Evolutionary conservation across 1,140 invertebrate genomes (phyloP).

Genomic region (Brachionus asplanchnoidis): DNA sequence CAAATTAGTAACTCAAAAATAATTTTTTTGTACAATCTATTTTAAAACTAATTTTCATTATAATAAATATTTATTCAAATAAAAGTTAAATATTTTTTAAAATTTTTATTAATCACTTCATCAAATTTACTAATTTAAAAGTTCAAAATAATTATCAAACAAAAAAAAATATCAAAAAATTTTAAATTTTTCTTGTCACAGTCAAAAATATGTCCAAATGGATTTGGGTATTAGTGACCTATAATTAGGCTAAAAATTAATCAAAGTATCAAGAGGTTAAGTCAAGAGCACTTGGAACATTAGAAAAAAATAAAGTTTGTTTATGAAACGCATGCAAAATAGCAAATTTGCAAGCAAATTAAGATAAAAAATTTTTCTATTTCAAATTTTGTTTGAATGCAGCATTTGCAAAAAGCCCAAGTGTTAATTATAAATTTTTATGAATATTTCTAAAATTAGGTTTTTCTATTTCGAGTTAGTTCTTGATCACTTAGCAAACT

Average conservation of each 20-base stretch:
- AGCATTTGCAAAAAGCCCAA: background rate
- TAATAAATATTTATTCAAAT: too few species aligned
- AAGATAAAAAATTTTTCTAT: background rate
- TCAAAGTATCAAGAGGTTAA: background rate
- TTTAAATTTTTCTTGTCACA: background rate
- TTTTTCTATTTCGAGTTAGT: background rate
- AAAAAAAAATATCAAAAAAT: too few species aligned
- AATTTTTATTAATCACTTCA: background rate
- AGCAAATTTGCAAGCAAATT: background rate
- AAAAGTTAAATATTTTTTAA: background rate
- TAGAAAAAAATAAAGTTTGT: background rate
- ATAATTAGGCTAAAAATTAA: background rate
- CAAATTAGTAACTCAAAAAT: background rate
- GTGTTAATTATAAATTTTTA: slow-evolving; percentile 6
- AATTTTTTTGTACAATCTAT: too few species aligned
- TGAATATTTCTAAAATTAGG: background rate
- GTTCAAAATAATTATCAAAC: too few species aligned
- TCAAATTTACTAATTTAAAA: background rate
- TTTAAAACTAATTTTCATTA: too few species aligned
- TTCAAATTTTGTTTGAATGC: background rate
- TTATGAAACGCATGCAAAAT: background rate
- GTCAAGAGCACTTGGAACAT: background rate
- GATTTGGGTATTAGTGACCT: background rate
- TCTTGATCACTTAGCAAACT: background rate
- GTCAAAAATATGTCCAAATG: background rate